Evolutionary conservation across 2,113 vertebrate species (phyloP), one percentile per base, ranked within the genome.

Genomic region (Lota lota): DNA sequence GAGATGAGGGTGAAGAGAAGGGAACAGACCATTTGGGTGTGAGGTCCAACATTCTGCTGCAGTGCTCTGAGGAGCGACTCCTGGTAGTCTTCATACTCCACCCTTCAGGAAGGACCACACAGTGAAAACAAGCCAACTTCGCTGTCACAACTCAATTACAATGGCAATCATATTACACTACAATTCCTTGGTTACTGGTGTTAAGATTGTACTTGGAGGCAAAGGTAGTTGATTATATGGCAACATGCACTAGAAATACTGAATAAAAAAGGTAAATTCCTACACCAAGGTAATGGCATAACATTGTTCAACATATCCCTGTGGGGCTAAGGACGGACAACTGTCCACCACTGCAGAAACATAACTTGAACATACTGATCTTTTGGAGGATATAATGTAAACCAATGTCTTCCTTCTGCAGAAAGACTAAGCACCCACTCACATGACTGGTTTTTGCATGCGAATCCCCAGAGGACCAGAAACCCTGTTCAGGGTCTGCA

Each of bases 61-160:
- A 99, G 84, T 40, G 90, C 92, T 72, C 85, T 90, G 66, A 97
- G 77, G 36, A 99, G 95, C 72, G 94, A 86, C 69, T 96, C 94
- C 5, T 92, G 93, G 22, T 92, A 83, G 64, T 99, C 97, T 0
- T 98, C 94, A 36, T 95, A 95, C 83, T 96, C 93, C 36, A 98
- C 83, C 94, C 97, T 99, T 73, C 22, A 69, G 66, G 72, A 24
- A 15, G 15, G 68, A 47, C 40, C 7, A 47, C 40, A 11, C 14
- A 3, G 53, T 56, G 53, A 56, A 17, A 17, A 56, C n/a, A 18
- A 56, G n/a, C 53, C 53, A 56, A 17, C 53, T 10, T 15, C 16
- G 53, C n/a, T 56, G 17, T 17, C 53, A 56, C 53, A 18, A 56
- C 12, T 33, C 28, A 33, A 47, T 47, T 10, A 47, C 2, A 47